These are phyloP conservation scores for Bradypodion pumilum DNA, from an alignment of 2,797 vertebrate genomes.

Conservation along the genomic window DNA sequence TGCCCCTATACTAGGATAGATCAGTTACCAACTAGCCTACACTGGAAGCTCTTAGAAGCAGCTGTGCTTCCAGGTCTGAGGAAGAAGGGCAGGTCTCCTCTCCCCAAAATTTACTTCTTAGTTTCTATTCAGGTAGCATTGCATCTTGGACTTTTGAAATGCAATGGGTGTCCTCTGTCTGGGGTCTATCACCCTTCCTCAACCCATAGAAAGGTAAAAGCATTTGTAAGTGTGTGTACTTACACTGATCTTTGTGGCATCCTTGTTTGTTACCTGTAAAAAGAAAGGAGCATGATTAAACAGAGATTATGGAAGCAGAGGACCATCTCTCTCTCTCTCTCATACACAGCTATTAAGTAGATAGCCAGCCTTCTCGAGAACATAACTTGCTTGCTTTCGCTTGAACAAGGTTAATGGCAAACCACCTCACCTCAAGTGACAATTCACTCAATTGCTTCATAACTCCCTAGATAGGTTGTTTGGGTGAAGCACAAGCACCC, in stretches of 20 bases:
- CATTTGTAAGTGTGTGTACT: slow-evolving; percentile 73
- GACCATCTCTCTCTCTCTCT: neutral
- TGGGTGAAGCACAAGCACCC: neutral
- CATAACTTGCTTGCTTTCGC: accelerated
- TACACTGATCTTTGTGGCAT: slow-evolving; percentile 95
- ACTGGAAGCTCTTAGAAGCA: neutral
- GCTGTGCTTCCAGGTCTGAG: neutral
- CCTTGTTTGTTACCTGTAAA: slow-evolving; percentile 84
- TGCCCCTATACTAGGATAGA: neutral
- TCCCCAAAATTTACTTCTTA: too few relatives aligned
- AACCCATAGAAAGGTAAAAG: slow-evolving; percentile 36
- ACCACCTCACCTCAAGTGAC: neutral
- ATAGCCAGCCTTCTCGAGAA: neutral
- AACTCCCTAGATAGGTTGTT: neutral
- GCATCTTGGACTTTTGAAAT: neutral
- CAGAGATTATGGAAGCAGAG: neutral
- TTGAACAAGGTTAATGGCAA: neutral
- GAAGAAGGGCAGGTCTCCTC: neutral
- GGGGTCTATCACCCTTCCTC: neutral
- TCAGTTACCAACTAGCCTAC: neutral
- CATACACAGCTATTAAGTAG: neutral
- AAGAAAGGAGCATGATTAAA: slow-evolving; percentile 60
- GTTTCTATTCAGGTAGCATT: neutral
- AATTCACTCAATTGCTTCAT: slow-evolving; percentile 12
- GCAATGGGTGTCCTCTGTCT: too few relatives aligned